These are phyloP conservation scores for Esox lucius DNA, from an alignment of 2,797 vertebrate genomes.

Conservation along the genomic window DNA sequence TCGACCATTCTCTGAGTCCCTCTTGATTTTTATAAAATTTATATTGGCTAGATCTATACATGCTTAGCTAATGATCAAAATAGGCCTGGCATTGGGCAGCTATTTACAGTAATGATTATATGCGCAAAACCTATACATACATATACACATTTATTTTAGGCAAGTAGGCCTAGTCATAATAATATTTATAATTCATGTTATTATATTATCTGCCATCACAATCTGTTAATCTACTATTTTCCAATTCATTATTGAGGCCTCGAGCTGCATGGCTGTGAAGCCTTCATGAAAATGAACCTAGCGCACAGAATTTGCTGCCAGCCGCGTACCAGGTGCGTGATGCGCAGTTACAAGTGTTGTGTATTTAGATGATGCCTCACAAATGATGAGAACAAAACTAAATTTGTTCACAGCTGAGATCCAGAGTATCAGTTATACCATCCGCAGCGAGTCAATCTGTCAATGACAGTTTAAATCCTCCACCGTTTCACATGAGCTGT, in stretches of 20 bases:
- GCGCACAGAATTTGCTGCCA: neutral
- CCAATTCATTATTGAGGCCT: neutral
- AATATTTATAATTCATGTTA: neutral
- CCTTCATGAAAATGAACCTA: neutral
- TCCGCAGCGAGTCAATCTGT: neutral
- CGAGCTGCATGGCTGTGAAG: neutral
- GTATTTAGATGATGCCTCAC: conserved; percentile 8
- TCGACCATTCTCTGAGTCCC: neutral
- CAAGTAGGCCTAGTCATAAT: neutral
- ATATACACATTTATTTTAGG: neutral
- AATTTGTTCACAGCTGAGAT: conserved; percentile 7
- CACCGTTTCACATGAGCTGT: conserved; percentile 8
- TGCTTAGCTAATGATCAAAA: neutral
- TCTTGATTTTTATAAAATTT: neutral
- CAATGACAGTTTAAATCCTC: conserved; percentile 4
- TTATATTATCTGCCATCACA: neutral
- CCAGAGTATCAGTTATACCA: conserved; percentile 4
- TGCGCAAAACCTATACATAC: neutral
- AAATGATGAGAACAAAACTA: conserved; percentile 12
- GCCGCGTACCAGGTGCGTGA: neutral
- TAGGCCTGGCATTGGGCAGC: neutral
- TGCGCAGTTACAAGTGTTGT: conserved; percentile 13
- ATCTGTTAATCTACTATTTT: neutral
- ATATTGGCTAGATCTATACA: neutral
- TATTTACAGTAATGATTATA: neutral